These are phyloP conservation scores for Cinclus cinclus DNA, from an alignment of 2,113 vertebrate species.

Conservation along the genomic window DNA sequence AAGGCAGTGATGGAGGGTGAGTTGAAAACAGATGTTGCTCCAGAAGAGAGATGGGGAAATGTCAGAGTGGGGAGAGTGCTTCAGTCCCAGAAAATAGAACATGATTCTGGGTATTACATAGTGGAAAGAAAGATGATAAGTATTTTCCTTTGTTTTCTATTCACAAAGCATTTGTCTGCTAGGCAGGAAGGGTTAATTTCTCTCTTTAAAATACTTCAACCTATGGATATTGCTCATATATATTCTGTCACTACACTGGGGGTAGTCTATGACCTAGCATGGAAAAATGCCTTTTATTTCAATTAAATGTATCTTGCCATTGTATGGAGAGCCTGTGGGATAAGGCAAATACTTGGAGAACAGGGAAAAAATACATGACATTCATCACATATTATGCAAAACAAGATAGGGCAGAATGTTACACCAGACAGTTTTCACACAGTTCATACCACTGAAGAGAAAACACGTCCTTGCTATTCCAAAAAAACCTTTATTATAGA, in stretches of 20 bases:
- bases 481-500: not conserved
- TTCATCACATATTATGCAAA: not conserved
- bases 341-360: not conserved
- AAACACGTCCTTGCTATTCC: not conserved
- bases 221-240: not conserved
- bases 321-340: not conserved
- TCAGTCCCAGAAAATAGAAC: not conserved
- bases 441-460: not conserved
- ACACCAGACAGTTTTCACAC: not conserved
- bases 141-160: not conserved
- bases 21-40: not conserved
- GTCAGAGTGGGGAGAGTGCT: not conserved
- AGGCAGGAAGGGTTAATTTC: not conserved
- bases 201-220: not conserved
- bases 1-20: not conserved
- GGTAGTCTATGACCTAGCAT: not conserved
- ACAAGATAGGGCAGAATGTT: not conserved
- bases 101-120: not conserved
- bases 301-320: not conserved
- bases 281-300: not conserved
- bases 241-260: not conserved
- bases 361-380: not conserved
- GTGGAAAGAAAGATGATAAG: not conserved
- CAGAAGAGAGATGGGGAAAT: not conserved
- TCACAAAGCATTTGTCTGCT: not conserved